Conservation (phyloP, 2,113 vertebrate genomes). For the Oenanthe oenanthe region DNA sequence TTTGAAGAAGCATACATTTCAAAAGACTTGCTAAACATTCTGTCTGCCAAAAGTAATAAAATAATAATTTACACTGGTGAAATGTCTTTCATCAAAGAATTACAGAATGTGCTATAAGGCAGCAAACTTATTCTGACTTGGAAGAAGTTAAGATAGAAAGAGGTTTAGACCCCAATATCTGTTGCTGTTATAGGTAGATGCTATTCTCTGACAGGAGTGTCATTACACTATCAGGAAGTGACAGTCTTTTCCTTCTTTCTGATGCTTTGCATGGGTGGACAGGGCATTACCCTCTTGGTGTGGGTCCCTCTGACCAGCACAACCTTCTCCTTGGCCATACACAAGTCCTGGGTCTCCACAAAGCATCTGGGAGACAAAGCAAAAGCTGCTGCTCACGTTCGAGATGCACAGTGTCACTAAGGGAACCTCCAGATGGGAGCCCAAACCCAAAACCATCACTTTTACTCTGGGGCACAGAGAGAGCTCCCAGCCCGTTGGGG, state of each 20-base stretch:
- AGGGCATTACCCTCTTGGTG: background rate
- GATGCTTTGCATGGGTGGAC: background rate
- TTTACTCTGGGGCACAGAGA: accelerated
- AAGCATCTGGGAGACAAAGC: no score
- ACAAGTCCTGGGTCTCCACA: background rate
- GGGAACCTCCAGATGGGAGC: background rate
- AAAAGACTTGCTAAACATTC: slow-evolving; percentile 44
- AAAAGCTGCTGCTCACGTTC: background rate
- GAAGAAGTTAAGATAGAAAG: background rate
- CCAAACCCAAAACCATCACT: accelerated
- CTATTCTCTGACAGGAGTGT: background rate
- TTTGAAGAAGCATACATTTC: slow-evolving; percentile 58
- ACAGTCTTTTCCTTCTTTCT: background rate
- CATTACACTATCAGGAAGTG: background rate
- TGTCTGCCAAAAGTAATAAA: slow-evolving; percentile 59
- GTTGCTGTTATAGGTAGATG: background rate
- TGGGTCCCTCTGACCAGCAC: background rate
- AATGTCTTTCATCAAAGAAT: slow-evolving; percentile 38
- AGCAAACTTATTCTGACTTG: slow-evolving; percentile 16
- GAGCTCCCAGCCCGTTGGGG: accelerated
- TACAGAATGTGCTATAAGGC: background rate
- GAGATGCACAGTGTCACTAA: accelerated
- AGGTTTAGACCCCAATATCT: background rate
- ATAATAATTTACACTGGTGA: slow-evolving; percentile 32
- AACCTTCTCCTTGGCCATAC: background rate